phyloP scores from a whole-genome alignment of 1,140 invertebrate species.

The Melanaphis sacchari region DNA sequence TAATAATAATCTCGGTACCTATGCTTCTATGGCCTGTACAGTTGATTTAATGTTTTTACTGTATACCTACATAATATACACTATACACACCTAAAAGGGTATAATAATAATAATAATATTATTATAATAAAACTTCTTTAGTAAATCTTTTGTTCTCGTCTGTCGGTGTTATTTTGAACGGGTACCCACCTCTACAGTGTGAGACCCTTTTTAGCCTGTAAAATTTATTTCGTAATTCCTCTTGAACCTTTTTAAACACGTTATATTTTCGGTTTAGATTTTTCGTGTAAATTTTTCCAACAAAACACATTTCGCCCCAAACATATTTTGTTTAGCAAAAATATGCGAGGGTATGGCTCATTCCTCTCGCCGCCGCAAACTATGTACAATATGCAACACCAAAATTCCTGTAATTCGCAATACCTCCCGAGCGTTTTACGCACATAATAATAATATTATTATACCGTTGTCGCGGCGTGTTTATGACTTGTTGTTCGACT shows the following conservation, averaged over 20 bases:
- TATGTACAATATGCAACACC: neutral
- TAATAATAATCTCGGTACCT: neutral
- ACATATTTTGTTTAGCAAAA: neutral
- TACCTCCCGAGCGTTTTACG: neutral
- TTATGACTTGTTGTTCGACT: neutral
- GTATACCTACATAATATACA: no score
- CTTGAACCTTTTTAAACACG: neutral
- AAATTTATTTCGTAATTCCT: slow-evolving; percentile 12
- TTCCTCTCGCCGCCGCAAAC: neutral
- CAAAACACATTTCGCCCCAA: neutral
- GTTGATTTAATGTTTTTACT: neutral
- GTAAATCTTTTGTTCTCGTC: slow-evolving; percentile 6
- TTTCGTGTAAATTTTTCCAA: neutral
- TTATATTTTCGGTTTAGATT: neutral
- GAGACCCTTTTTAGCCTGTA: neutral
- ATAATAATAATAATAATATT: neutral
- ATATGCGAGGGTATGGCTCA: neutral
- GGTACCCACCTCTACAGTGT: neutral
- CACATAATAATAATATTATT: neutral
- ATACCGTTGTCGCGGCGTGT: neutral
- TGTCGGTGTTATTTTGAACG: slow-evolving; percentile 20
- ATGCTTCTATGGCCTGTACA: neutral
- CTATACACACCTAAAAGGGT: neutral
- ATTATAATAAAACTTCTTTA: neutral
- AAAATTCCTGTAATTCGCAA: neutral